Conservation (phyloP, 2,113 vertebrate species). For the Atrichornis clamosus region DNA sequence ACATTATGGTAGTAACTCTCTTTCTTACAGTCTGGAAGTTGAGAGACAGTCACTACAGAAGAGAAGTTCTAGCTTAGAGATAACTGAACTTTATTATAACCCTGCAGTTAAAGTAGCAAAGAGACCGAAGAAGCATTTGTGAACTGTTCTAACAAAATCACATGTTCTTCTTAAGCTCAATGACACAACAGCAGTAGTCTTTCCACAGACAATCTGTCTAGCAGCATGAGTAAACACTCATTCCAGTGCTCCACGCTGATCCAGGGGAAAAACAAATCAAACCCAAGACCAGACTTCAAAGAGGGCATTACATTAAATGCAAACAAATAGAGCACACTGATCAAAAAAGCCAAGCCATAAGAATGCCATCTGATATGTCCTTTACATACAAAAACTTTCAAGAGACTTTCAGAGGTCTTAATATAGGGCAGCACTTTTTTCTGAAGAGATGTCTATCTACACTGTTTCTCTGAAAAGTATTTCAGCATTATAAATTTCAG, state of each 20-base stretch:
- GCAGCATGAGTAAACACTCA: not conserved
- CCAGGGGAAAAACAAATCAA: not conserved
- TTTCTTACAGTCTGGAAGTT: not conserved
- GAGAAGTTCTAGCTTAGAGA: not conserved
- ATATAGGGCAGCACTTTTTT: not conserved
- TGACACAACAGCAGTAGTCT: not conserved
- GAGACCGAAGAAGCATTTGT: not conserved
- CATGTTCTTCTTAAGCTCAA: not conserved
- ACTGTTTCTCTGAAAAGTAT: not conserved
- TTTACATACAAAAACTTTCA: not conserved
- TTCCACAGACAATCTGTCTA: not conserved
- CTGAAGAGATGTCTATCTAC: not conserved
- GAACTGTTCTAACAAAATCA: not conserved
- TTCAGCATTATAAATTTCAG: not conserved
- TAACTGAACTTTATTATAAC: not conserved
- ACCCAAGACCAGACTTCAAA: not conserved
- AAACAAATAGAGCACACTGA: not conserved
- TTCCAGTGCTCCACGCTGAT: not conserved
- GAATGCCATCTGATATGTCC: not conserved
- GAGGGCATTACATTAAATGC: not conserved
- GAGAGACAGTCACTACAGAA: not conserved
- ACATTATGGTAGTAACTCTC: not conserved
- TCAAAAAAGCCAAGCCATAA: not conserved
- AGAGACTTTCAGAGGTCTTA: not conserved
- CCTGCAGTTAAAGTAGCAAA: not conserved